Conservation (phyloP, 2,797 vertebrate genomes). For the Passerculus sandwichensis region DNA sequence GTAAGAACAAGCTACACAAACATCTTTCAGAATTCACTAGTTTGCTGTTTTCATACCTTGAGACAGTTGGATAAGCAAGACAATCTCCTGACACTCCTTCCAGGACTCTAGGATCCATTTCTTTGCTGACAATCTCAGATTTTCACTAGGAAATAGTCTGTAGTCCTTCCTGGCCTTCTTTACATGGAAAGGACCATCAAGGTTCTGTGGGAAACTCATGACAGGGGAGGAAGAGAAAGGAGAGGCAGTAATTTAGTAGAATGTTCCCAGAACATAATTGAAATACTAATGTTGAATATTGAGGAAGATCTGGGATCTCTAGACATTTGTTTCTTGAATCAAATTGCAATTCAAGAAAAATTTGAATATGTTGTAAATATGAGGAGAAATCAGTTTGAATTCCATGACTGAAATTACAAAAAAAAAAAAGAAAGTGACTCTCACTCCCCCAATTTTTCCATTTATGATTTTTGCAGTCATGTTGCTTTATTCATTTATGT, state of each 20-base stretch:
- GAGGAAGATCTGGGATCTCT: neutral
- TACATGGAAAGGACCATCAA: neutral
- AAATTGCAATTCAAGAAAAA: neutral
- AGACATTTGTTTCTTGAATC: neutral
- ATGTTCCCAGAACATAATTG: neutral
- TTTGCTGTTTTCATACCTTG: neutral
- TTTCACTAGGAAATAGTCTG: neutral
- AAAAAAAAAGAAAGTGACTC: neutral
- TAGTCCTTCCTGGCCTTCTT: neutral
- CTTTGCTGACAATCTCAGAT: neutral
- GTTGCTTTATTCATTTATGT: neutral
- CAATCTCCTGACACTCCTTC: neutral
- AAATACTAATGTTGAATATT: neutral
- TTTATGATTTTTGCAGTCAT: neutral
- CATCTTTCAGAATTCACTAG: neutral
- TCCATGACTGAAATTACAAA: neutral
- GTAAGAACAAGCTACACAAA: neutral
- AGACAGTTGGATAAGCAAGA: neutral
- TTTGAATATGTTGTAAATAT: neutral
- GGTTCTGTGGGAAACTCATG: neutral
- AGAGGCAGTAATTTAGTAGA: neutral
- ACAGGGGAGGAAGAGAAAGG: neutral
- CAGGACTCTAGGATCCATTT: neutral
- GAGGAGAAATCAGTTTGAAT: neutral
- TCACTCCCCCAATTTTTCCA: rapidly evolving